Conservation (phyloP, 2,888 invertebrate genomes). For the Cryptosula pallasiana region DNA sequence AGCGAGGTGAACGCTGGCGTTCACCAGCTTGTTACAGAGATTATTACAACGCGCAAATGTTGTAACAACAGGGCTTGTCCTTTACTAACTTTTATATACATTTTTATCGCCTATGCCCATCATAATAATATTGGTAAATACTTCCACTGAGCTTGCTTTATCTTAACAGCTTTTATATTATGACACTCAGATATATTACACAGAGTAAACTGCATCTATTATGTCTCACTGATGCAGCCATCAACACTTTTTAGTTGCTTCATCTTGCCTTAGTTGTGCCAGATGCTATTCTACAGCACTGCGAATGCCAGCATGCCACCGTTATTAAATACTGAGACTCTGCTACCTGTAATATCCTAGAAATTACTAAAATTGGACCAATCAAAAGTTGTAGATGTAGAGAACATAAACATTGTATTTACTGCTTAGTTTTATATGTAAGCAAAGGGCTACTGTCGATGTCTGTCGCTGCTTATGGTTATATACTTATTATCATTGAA, state of each 20-base stretch:
- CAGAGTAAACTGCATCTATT: no score
- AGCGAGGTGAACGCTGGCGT: slow-evolving; percentile 13
- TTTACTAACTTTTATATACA: neutral
- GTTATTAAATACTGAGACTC: no score
- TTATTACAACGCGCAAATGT: neutral
- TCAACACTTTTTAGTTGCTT: neutral
- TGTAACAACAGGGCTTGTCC: neutral
- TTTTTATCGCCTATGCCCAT: neutral
- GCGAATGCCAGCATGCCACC: no score
- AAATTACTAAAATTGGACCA: neutral
- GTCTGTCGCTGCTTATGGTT: no score
- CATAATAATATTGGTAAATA: neutral
- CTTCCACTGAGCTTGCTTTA: neutral
- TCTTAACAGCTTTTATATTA: neutral
- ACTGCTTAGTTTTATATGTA: no score
- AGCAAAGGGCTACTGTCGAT: no score
- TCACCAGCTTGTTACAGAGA: neutral
- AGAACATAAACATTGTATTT: no score
- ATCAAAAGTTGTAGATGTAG: neutral
- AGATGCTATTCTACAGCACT: no score
- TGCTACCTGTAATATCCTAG: no score
- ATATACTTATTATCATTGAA: no score
- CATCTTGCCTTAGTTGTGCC: neutral
- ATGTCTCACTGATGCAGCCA: no score
- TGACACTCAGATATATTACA: no score